Base-by-base conservation (phyloP, 1,140 invertebrate genomes). In the Drosophila gunungcola region DNA sequence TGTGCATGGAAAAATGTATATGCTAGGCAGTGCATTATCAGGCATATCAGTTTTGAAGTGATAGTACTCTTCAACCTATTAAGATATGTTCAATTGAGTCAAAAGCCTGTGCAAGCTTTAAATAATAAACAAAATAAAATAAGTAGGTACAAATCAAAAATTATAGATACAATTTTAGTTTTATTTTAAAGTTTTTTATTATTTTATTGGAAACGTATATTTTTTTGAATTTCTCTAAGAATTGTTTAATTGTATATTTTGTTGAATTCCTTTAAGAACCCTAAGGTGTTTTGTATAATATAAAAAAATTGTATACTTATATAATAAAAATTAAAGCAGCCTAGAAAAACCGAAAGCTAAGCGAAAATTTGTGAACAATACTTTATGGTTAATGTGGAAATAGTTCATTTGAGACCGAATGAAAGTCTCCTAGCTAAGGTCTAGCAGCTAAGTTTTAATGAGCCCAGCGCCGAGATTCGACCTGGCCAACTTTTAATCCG, bases 371-470 rank as follows among this genome's bases (percentile, higher is more conserved):
- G 72, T 70, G 25, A n/a, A 29, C 36, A 45, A 45, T 54, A 45
- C 38, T 60, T 12, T 39, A 10, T 29, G 5, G 12, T 16, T 60
- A 41, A 58, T 42, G 13, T 12, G n/a, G 27, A 9, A 16, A 16
- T n/a, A 34, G 38, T 70, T 11, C n/a, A 27, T 10, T 41, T 41
- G 12, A 49, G 42, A 38, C 27, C 16, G 16, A 63, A 56, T 27
- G 49, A 83, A 84, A 83, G 74, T 83, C 65, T n/a, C 60, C 57
- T 16, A 67, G 32, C 27, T 38, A 51, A 48, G 45, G 13, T 45
- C 27, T 46, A 67, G 45, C 32, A 63, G 45, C 46, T 48, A 85
- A 85, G 78, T 86, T 85, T 81, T 86, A 86, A 85, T 85, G 81
- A 86, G 81, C 51, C 63, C 34, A 27, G 81, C 60, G 42, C 82